Base-by-base conservation (phyloP, 2,888 invertebrate species). In the Incurvaria masculella region DNA sequence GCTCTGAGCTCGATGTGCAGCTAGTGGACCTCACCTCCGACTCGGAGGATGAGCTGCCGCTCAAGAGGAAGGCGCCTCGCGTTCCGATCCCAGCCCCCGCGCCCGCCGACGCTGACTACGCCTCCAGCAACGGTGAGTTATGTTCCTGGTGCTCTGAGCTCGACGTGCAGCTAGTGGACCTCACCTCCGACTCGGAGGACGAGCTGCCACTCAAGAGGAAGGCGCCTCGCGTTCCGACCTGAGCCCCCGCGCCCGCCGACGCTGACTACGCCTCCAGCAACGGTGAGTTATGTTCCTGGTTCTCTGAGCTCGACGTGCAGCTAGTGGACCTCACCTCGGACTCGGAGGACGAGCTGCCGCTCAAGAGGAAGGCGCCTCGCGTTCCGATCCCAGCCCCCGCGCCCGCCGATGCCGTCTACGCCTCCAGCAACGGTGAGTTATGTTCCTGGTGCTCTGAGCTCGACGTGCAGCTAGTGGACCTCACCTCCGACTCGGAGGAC, bases 151-250 rank as follows among this genome's bases (percentile, higher is more conserved):
- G n/a, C n/a, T n/a, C 64, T 42, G 26, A 41, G 17, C 57, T 66
- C 1, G 53, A 66, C 0, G 73, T 72, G 38, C 64, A 69, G 1
- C 68, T 83, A 2, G 87, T 89, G 18, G 89, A 89, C 68, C 73
- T 89, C 53, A 89, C 89, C 0, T 88, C 88, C 1, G 88, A 88
- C 68, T 87, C 87, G 0, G 88, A 89, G 52, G 83, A 87, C 59
- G 87, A 87, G 57, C 69, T 84, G 61, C 84, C 87, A 14, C 78
- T 86, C 53, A 85, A 84, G 64, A 72, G 85, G 57, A 83, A 83
- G 62, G 72, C 64, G 49, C 65, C 72, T 5, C 67, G 59, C 53
- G 66, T 72, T 55, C 72, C 72, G 45, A 58, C 64, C 40, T 64
- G n/a, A n/a, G 44, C 74, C 81, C 1, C 60, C 0, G 69, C 68